These are phyloP conservation scores for Acanthosepion pharaonis DNA, from an alignment of 2,888 invertebrate genomes.

Conservation along the genomic window DNA sequence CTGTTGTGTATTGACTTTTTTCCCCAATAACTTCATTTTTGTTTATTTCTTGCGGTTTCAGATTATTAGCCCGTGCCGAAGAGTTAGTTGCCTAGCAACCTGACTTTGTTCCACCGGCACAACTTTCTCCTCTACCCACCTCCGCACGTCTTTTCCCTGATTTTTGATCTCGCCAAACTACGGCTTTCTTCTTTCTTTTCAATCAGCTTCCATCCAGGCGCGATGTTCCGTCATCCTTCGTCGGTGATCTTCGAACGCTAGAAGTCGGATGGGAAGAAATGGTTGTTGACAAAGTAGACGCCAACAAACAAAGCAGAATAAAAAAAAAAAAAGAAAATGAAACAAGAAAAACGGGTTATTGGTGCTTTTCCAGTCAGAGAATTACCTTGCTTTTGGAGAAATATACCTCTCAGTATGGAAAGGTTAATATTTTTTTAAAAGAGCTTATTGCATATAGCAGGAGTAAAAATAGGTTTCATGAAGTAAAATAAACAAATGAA, in stretches of 20 bases:
- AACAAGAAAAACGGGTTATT: no score
- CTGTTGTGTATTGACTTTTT: not conserved
- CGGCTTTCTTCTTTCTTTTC: not conserved
- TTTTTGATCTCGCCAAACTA: not conserved
- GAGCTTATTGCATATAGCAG: no score
- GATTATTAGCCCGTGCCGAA: slow-evolving; percentile 33
- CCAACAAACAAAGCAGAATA: no score
- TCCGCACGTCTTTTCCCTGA: not conserved
- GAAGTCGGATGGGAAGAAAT: not conserved
- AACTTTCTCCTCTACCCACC: not conserved
- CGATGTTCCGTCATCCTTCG: not conserved
- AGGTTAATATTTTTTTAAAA: no score
- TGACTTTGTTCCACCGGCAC: not conserved
- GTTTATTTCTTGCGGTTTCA: not conserved
- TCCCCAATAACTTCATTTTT: not conserved
- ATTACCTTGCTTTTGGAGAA: no score
- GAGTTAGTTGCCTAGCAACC: not conserved
- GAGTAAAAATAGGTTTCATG: no score
- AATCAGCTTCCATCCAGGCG: not conserved
- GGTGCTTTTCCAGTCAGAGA: no score
- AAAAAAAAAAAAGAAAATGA: no score
- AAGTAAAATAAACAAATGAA: no score
- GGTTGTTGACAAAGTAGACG: no score
- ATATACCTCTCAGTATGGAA: no score
- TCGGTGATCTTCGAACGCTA: not conserved